Percentiles rank a stretch among this genome's conserved stretches.
phyloP scores from a whole-genome alignment of 1,140 invertebrate genomes.

The Harlomillsia oculata region DNA sequence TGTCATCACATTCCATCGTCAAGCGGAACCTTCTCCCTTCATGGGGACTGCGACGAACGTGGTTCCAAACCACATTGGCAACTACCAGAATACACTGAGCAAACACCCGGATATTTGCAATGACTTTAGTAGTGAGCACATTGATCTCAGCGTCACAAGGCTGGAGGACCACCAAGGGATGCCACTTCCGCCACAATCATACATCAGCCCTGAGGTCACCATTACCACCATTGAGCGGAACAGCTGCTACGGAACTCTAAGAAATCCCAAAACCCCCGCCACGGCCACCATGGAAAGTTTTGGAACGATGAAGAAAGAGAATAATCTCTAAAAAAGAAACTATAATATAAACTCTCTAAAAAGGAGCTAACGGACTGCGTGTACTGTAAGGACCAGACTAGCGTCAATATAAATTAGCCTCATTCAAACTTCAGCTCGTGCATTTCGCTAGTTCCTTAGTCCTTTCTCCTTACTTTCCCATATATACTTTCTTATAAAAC shows the following conservation, averaged over 20 bases:
- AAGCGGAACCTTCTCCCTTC: conserved; percentile 30
- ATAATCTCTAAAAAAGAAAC: conserved; percentile 28
- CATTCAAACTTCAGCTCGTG: neutral
- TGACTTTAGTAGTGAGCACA: conserved; percentile 25
- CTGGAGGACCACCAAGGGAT: conserved; percentile 14
- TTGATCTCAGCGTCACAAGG: conserved; percentile 14
- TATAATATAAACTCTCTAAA: neutral
- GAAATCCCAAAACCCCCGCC: conserved; percentile 24
- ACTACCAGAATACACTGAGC: conserved; percentile 11
- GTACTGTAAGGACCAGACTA: too few relatives aligned
- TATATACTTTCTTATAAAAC: neutral
- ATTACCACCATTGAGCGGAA: conserved; percentile 33
- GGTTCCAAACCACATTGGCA: conserved; percentile 5
- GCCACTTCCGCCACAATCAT: conserved; percentile 31
- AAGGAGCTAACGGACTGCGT: neutral
- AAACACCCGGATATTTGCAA: conserved; percentile 34
- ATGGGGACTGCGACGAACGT: conserved; percentile 20
- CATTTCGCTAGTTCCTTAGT: neutral
- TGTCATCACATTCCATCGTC: conserved; percentile 35
- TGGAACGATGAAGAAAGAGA: conserved; percentile 34
- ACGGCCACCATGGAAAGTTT: conserved; percentile 34
- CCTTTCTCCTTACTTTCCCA: neutral
- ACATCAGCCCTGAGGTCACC: conserved; percentile 33
- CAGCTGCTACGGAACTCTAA: conserved; percentile 27
- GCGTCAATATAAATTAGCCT: neutral